Base-by-base conservation (phyloP, 2,797 vertebrate genomes). In the Acanthiza pusilla region DNA sequence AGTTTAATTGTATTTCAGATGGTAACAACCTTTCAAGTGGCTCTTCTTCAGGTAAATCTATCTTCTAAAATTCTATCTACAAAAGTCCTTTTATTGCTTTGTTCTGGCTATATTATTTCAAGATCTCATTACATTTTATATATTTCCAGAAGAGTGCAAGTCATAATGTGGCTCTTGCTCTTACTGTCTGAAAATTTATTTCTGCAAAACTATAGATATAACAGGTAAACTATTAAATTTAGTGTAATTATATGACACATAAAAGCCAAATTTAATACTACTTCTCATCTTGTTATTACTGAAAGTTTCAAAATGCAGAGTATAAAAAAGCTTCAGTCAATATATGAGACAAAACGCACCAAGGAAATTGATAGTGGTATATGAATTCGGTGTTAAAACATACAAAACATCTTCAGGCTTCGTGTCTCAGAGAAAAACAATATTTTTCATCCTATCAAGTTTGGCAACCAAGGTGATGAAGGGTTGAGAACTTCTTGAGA, bases 1-100 rank as follows among this genome's bases (percentile, higher is more conserved):
- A 96, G 94, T 96, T 97, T 96, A 96, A 95, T 97, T 97, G 92
- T 94, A 95, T 97, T 97, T 97, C 96, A 97, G 96, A 97, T 97
- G 95, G 95, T 95, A 97, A 96, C 94, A 96, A 96, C 93, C 63
- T 97, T 95, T 97, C 97, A 5, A 97, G 96, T 95, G 96, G 96
- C 89, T 96, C 95, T 96, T 96, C 96, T 80, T 95, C 96, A 97
- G 97, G 97, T 97, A 97, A 97, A 96, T 95, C 93, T 80, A 58
- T 83, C 85, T 85, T 91, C 94, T 95, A 76, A 95, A 96, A 89
- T 88, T 88, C 93, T 91, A 45, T 89, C 87, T 93, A 57, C 55
- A 75, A 21, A 95, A 89, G 62, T 86, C 36, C 55, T 93, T 89
- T 96, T 92, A 92, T 92, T 94, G 88, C 67, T 73, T 96, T 92